These are phyloP conservation scores for Mycogona germanica DNA, from an alignment of 2,888 invertebrate genomes.

Conservation along the genomic window DNA sequence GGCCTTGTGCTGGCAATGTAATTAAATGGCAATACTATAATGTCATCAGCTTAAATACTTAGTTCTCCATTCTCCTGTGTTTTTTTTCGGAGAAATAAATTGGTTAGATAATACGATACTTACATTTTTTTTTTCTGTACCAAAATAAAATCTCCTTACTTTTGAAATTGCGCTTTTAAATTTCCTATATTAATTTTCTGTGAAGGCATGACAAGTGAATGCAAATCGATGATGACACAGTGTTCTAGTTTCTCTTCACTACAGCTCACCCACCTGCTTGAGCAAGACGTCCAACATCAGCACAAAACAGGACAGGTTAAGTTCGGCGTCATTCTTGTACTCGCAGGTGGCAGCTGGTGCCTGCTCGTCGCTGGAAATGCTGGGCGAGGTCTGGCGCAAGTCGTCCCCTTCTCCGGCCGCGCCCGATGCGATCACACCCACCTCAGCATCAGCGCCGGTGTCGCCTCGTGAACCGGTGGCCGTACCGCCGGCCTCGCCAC, in stretches of 20 bases:
- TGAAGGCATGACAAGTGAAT: not conserved
- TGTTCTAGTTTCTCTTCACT: not conserved
- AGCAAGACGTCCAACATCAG: conserved; percentile 90
- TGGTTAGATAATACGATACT: too few species aligned
- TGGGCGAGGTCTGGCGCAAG: conserved; percentile 53
- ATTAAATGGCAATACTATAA: not conserved
- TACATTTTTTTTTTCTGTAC: too few species aligned
- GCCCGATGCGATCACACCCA: conserved; percentile 6
- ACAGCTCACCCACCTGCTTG: conserved; percentile 84
- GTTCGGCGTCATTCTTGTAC: conserved; percentile 48
- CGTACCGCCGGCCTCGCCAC: not conserved
- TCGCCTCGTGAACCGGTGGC: not conserved
- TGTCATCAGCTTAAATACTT: too few species aligned
- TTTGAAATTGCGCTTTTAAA: too few species aligned
- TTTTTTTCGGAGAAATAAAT: too few species aligned
- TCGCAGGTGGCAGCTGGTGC: conserved; percentile 37
- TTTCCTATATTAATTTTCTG: too few species aligned
- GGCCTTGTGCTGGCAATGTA: too few species aligned
- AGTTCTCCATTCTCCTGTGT: too few species aligned
- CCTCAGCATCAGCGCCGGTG: not conserved
- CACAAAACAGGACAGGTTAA: conserved; percentile 84
- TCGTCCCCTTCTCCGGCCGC: conserved; percentile 55
- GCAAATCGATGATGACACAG: not conserved
- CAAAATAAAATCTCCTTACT: too few species aligned
- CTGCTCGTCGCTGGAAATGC: conserved; percentile 48